These are phyloP conservation scores for Lagocephalus sceleratus DNA, from an alignment of 2,797 vertebrate species.

Conservation along the genomic window DNA sequence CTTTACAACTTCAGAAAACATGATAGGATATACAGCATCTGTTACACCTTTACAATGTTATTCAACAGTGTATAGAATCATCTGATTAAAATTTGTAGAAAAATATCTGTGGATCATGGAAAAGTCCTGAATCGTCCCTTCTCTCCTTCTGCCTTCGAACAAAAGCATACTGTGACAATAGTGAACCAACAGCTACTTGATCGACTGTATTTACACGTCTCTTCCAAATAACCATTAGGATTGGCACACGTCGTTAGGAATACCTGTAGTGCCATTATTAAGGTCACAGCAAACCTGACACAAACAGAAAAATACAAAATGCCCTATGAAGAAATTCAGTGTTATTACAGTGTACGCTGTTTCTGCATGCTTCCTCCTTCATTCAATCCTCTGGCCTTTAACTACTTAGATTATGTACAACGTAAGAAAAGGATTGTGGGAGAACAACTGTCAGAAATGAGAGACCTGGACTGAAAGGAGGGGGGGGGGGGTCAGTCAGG, in stretches of 20 bases:
- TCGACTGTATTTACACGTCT: slow-evolving; percentile 70
- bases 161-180: slow-evolving; percentile 71
- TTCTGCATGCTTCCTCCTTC: slow-evolving; percentile 76
- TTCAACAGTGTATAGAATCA: slow-evolving; percentile 81
- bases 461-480: slow-evolving; percentile 33
- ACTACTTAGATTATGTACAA: slow-evolving; percentile 68
- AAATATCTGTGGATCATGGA: slow-evolving; percentile 81
- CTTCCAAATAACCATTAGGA: slow-evolving; percentile 63
- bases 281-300: slow-evolving; percentile 75
- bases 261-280: slow-evolving; percentile 72
- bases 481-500: slow-evolving; percentile 31
- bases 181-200: slow-evolving; percentile 69
- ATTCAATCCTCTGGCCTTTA: slow-evolving; percentile 72
- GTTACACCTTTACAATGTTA: slow-evolving; percentile 80
- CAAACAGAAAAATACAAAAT: slow-evolving; percentile 75
- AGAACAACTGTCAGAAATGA: slow-evolving; percentile 48
- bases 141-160: slow-evolving; percentile 73
- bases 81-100: slow-evolving; percentile 81
- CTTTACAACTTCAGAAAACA: slow-evolving; percentile 74
- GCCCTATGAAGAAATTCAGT: slow-evolving; percentile 77
- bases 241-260: slow-evolving; percentile 71
- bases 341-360: slow-evolving; percentile 75
- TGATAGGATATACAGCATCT: slow-evolving; percentile 78
- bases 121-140: slow-evolving; percentile 77
- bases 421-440: slow-evolving; percentile 57